These are phyloP conservation scores for Chaetodon trifasciatus DNA, from an alignment of 2,797 vertebrate species.

Conservation along the genomic window DNA sequence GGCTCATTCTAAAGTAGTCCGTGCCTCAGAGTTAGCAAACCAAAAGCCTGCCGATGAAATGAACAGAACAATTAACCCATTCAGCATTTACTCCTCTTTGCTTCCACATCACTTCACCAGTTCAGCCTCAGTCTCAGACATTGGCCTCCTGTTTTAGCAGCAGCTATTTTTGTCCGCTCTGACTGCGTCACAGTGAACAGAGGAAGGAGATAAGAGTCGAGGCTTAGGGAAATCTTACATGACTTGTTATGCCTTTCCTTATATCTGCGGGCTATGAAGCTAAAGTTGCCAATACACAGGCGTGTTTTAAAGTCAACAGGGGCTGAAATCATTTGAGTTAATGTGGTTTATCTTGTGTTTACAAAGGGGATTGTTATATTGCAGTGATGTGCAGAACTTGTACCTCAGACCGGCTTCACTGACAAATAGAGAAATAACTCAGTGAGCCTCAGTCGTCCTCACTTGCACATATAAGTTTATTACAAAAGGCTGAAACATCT, in stretches of 20 bases:
- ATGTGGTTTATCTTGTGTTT: conserved; percentile 14
- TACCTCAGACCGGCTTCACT: not conserved
- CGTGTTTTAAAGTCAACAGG: conserved; percentile 5
- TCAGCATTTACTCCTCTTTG: conserved; percentile 15
- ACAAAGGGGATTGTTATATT: conserved; percentile 21
- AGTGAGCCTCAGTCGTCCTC: not conserved
- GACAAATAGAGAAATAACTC: not conserved
- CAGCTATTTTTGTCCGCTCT: conserved; percentile 72
- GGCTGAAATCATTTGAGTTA: conserved; percentile 6
- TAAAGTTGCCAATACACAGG: not conserved
- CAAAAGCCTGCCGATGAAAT: conserved; percentile 19
- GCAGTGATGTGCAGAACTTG: conserved; percentile 21
- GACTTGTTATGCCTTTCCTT: conserved; percentile 40
- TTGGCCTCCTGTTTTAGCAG: conserved; percentile 70
- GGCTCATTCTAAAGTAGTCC: conserved; percentile 35
- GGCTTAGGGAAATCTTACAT: conserved; percentile 67
- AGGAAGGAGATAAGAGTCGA: conserved; percentile 66
- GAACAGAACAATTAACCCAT: conserved; percentile 27
- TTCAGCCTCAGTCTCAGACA: conserved; percentile 56
- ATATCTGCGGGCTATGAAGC: conserved; percentile 35
- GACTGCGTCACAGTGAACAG: conserved; percentile 70
- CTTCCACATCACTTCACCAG: conserved; percentile 36
- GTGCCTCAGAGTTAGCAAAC: conserved; percentile 2
- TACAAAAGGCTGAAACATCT: not conserved
- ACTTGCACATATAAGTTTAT: not conserved